Base-by-base conservation (phyloP, 2,888 invertebrate genomes). In the Brenthis ino region DNA sequence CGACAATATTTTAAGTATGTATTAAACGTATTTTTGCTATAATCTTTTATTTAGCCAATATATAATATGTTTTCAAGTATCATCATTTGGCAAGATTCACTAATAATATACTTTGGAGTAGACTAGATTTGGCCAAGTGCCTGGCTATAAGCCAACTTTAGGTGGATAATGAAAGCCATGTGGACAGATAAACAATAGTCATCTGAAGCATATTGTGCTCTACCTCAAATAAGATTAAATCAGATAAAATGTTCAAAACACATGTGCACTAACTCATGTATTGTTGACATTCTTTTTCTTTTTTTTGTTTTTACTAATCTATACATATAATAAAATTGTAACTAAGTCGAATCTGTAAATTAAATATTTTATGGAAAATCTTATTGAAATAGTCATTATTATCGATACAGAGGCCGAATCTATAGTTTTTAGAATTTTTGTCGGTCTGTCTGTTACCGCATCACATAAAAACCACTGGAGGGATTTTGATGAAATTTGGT, bases 131-230 rank as follows among this genome's bases (percentile, higher is more conserved):
- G 57, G 58, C 68, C 73, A 61, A 71, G 68, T 68, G 69, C 64
- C 69, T 74, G 74, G 73, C 72, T 63, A 57, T 51, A 55, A 55
- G 74, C 73, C 73, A 75, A 71, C 55, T 71, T 67, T 56, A 65
- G 74, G 67, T 67, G 78, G 77, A 76, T 74, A 73, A 76, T 75
- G 77, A 78, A 75, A 79, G 77, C 79, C 73, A 70, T 70, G 70
- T 73, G 72, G 73, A 53, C 64, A 68, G 65, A 64, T 72, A 72
- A 72, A 73, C 73, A 74, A 74, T 69, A 61, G 68, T 68, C 61
- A 67, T 65, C 53, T 68, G 60, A 57, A 66, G 55, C 70, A 64
- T 64, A 67, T 61, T 65, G 67, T 64, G 33, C 37, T 53, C 48
- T 48, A 47, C 55, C 61, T 55, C 67, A 61, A 67, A 67, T 67